Base-by-base conservation (phyloP, 2,797 vertebrate species). In the Furcifer pardalis region DNA sequence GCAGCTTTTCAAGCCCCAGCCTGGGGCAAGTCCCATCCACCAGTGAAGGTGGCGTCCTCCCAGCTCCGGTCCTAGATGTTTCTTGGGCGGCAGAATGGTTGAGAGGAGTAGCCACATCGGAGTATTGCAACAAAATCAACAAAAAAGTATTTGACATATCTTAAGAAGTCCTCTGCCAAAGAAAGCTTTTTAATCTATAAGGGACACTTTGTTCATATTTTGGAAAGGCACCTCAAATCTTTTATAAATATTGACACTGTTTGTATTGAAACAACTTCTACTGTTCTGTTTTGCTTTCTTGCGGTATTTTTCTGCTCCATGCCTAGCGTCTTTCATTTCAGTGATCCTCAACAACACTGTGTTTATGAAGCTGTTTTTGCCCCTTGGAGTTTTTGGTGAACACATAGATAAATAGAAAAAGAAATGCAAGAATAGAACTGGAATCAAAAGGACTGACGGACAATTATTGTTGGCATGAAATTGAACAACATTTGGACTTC, bases 381-480 rank as follows among this genome's bases (percentile, higher is more conserved):
- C 65, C 17, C 4, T 68, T 19, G 32, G 15, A 35, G 65, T 35
- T 32, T 32, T 32, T 66, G n/a, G 10, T 66, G 63, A 27, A 66
- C 17, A 56, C 52, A 15, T 66, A 7, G 7, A 15, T 68, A 37
- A 68, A 37, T 4, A 68, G 32, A 32, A 35, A 68, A 68, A 21
- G 65, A 68, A 21, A 7, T 19, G 21, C 17, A 7, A 35, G 32
- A 35, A 8, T 13, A 68, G 32, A 17, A 68, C 9, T 19, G 12
- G 65, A 23, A 62, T 84, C 66, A 81, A 0, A 1, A 35, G 30
- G 32, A 74, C 5, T 15, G 56, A 63, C 75, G 79, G 40, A 32
- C 84, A 69, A 52, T 65, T 81, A 85, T 65, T 90, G 66, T 25
- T 15, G 25, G 59, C 42, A 49, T 83, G 49, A 46, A 27, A 37